phyloP scores from a whole-genome alignment of 1,140 invertebrate species.

The Calephelis virginiensis region DNA sequence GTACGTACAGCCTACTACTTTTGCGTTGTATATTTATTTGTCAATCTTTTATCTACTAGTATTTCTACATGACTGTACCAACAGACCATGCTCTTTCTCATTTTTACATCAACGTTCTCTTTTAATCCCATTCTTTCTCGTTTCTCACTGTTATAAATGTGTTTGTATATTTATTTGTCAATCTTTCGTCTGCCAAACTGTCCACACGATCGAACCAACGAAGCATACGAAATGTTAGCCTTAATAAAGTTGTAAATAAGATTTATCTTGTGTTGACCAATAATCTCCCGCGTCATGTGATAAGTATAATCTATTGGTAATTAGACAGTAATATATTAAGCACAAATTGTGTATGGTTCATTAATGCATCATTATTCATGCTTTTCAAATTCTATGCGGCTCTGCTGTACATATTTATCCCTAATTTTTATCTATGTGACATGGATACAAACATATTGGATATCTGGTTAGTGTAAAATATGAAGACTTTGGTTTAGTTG shows the following conservation, averaged over 20 bases:
- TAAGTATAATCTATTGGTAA: constrained; percentile 76
- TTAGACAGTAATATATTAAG: constrained; percentile 70
- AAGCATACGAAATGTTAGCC: constrained; percentile 15
- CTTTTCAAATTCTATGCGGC: constrained; percentile 49
- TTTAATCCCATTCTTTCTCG: no score
- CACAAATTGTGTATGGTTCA: constrained; percentile 57
- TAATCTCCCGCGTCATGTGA: constrained; percentile 42
- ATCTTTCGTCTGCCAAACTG: no score
- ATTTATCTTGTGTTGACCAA: constrained; percentile 54
- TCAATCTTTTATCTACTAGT: no score
- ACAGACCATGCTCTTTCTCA: no score
- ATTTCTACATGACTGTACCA: no score
- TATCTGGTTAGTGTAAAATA: constrained; percentile 1
- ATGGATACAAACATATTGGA: neutral
- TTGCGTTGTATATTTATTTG: no score
- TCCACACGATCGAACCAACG: no score
- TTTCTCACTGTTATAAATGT: no score
- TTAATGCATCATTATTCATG: constrained; percentile 64
- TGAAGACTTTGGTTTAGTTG: neutral
- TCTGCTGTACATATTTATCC: constrained; percentile 48
- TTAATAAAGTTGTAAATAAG: constrained; percentile 64
- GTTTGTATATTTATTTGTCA: no score
- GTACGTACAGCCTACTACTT: no score
- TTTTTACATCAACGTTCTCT: no score
- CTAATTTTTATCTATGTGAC: constrained; percentile 36